Percentiles rank a stretch among this genome's conserved stretches.
Conservation (phyloP, 1,140 invertebrate genomes). For the Adoxophyes honmai region DNA sequence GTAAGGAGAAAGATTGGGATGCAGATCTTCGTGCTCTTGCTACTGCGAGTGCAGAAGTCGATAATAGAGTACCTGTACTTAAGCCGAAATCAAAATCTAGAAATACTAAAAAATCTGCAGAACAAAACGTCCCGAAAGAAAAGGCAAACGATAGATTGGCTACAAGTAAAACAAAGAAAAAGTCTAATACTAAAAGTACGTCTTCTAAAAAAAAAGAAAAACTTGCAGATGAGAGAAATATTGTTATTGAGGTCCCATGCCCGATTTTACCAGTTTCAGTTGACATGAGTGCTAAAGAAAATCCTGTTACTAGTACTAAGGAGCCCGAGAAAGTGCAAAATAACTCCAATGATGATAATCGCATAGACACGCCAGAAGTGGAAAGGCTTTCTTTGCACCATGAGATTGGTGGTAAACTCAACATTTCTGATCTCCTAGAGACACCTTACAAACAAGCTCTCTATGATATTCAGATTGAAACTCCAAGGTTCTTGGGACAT, state of each 20-base stretch:
- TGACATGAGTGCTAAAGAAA: neutral
- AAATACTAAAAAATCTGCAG: conserved; percentile 17
- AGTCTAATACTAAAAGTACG: conserved; percentile 19
- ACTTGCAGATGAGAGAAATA: neutral
- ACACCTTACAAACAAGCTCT: conserved; percentile 68
- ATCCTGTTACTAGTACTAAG: neutral
- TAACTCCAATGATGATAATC: conserved; percentile 39
- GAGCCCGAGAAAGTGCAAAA: conserved; percentile 28
- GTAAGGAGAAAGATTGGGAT: conserved; percentile 59
- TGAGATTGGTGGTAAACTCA: conserved; percentile 57
- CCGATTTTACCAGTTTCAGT: neutral
- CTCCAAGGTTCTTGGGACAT: conserved; percentile 58
- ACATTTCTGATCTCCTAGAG: conserved; percentile 66
- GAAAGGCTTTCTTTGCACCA: conserved; percentile 58
- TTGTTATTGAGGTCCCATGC: neutral
- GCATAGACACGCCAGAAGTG: conserved; percentile 52
- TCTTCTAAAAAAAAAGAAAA: conserved; percentile 34
- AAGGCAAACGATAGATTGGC: conserved; percentile 14
- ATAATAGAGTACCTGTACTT: neutral
- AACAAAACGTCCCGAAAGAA: conserved; percentile 21
- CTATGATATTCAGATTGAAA: conserved; percentile 72
- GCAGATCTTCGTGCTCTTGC: conserved; percentile 48
- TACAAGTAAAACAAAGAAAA: conserved; percentile 28
- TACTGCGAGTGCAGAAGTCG: conserved; percentile 19
- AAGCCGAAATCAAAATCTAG: conserved; percentile 17